Percentiles rank a stretch among this genome's conserved stretches.
Conservation (phyloP, 2,113 vertebrate genomes). For the Ictalurus punctatus region DNA sequence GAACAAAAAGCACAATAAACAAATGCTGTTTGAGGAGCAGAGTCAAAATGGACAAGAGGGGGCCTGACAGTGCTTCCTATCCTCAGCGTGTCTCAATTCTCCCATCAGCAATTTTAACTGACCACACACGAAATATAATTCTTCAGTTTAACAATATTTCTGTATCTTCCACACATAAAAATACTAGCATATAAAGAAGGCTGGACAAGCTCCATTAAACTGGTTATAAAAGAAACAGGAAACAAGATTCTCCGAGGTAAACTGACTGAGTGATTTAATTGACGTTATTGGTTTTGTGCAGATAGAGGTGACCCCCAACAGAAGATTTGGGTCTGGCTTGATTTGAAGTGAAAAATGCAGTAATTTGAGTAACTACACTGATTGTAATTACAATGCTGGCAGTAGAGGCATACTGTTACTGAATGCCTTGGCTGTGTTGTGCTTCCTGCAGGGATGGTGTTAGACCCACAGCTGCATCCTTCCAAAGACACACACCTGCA, state of each 20-base stretch:
- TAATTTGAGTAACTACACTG: neutral
- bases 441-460: slow-evolving; percentile 62
- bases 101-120: slow-evolving; percentile 58
- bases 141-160: slow-evolving; percentile 16
- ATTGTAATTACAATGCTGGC: neutral
- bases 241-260: neutral
- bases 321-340: neutral
- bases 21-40: slow-evolving; percentile 50
- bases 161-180: slow-evolving; percentile 23
- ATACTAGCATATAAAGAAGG: slow-evolving; percentile 46
- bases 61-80: slow-evolving; percentile 35
- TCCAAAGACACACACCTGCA: slow-evolving; percentile 48
- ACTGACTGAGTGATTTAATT: slow-evolving; percentile 39
- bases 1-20: neutral
- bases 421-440: slow-evolving; percentile 28
- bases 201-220: slow-evolving; percentile 17
- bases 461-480: slow-evolving; percentile 56
- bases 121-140: slow-evolving; percentile 40
- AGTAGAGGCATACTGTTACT: neutral
- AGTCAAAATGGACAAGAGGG: slow-evolving; percentile 63
- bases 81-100: slow-evolving; percentile 36
- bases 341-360: neutral
- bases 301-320: slow-evolving; percentile 52
- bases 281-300: slow-evolving; percentile 37
- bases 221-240: slow-evolving; percentile 29